Evolutionary conservation across 2,797 vertebrate species (phyloP).

Genomic region (Acrocephalus scirpaceus): DNA sequence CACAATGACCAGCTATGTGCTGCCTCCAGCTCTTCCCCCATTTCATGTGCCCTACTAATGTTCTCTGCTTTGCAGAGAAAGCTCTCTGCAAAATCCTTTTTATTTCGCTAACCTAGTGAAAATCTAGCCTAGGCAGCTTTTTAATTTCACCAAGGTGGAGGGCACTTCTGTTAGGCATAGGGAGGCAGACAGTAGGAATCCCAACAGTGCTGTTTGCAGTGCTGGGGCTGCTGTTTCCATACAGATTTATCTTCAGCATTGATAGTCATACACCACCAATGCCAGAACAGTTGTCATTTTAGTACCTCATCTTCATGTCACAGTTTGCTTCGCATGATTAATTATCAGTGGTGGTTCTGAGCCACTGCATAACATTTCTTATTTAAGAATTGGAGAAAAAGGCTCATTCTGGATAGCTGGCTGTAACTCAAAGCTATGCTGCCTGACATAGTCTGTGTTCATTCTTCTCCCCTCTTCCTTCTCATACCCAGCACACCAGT

Average conservation of each 20-base stretch:
- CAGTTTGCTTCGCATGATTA: neutral
- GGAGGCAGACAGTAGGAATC: neutral
- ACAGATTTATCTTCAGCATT: neutral
- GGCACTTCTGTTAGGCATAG: neutral
- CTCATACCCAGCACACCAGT: neutral
- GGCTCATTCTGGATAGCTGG: neutral
- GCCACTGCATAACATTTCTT: neutral
- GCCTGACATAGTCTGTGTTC: neutral
- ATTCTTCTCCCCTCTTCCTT: neutral
- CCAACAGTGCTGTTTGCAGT: neutral
- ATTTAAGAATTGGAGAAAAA: neutral
- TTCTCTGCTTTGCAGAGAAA: neutral
- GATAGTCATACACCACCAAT: neutral
- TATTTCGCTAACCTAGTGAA: neutral
- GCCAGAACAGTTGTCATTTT: neutral
- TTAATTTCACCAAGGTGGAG: neutral
- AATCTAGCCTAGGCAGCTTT: neutral
- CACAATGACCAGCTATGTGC: accelerated
- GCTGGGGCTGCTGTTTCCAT: neutral
- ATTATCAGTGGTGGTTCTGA: neutral
- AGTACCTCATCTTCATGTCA: neutral
- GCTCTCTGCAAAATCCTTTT: neutral
- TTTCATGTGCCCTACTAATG: neutral
- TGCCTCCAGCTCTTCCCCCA: neutral
- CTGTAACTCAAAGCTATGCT: neutral